A percentile compares a stretch with the other conserved stretches of the same genome.
Conservation (phyloP, 1,140 invertebrate species). For the Drosophila paulistorum region DNA sequence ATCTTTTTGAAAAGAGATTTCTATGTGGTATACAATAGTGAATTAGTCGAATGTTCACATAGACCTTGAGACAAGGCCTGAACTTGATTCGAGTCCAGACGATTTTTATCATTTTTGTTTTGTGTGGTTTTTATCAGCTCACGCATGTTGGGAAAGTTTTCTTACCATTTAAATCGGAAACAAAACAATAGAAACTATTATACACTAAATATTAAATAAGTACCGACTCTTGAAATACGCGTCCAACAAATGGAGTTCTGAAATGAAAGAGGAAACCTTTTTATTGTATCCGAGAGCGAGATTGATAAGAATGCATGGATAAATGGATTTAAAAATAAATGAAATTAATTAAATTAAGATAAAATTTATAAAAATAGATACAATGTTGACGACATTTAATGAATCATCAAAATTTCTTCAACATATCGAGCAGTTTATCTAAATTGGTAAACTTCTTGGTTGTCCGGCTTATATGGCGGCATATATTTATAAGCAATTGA, state of each 20-base stretch:
- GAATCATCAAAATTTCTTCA: neutral
- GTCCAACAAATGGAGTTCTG: neutral
- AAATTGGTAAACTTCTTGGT: neutral
- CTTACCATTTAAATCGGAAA: neutral
- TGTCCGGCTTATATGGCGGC: slow-evolving; percentile 34
- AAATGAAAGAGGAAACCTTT: neutral
- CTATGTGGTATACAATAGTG: neutral
- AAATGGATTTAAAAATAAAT: neutral
- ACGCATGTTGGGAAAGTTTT: neutral
- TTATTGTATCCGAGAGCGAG: neutral
- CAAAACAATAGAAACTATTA: neutral
- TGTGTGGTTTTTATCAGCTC: no score
- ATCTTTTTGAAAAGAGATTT: neutral
- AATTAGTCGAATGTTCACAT: slow-evolving; percentile 4
- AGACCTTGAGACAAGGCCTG: slow-evolving; percentile 5
- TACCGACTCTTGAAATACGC: neutral
- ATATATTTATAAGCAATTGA: slow-evolving; percentile 37
- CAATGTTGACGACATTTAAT: neutral
- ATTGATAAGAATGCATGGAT: neutral
- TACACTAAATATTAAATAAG: neutral
- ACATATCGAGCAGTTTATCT: neutral
- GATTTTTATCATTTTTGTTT: slow-evolving; percentile 5
- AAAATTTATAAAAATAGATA: neutral
- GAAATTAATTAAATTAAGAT: slow-evolving; percentile 3
- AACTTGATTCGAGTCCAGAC: neutral